Evolutionary conservation across 2,797 vertebrate species (phyloP).

Genomic region (Podarcis siculus): DNA sequence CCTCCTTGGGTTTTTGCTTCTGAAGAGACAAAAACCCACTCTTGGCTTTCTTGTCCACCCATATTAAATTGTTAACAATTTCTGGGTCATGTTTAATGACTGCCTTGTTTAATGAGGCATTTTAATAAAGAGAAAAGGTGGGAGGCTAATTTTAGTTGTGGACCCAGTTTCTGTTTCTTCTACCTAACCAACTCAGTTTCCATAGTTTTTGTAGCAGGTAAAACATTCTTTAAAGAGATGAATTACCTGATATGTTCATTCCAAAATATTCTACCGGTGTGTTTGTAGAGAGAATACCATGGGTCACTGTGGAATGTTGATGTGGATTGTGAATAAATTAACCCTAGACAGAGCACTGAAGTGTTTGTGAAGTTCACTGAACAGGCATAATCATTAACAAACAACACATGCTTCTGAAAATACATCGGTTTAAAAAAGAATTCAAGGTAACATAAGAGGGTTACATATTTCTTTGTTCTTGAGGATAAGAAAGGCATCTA

Average conservation of each 20-base stretch:
- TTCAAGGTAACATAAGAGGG: constrained; percentile 31
- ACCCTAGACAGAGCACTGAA: constrained; percentile 1
- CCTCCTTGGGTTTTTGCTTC: not conserved
- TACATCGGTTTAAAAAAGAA: constrained; percentile 30
- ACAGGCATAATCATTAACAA: constrained; percentile 43
- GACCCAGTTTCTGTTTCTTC: not conserved
- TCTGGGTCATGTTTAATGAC: not conserved
- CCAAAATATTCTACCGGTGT: constrained; percentile 1
- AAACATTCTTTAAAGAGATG: not conserved
- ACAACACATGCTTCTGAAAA: constrained; percentile 30
- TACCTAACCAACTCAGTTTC: not conserved
- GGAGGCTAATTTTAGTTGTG: not conserved
- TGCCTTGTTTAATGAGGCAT: not conserved
- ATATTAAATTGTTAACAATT: not conserved
- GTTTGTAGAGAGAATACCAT: not conserved
- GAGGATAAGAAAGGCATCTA: constrained; percentile 39
- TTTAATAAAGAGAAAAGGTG: not conserved
- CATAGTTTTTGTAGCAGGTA: not conserved
- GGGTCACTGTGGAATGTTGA: constrained; percentile 10
- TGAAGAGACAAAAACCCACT: not conserved
- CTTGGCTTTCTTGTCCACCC: not conserved
- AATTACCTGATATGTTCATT: not conserved
- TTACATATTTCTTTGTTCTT: constrained; percentile 23
- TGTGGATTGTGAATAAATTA: not conserved
- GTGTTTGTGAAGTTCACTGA: constrained; percentile 17